Conservation (phyloP, 92 coral and sea anemone species). For the Phenganax stokvisi region DNA sequence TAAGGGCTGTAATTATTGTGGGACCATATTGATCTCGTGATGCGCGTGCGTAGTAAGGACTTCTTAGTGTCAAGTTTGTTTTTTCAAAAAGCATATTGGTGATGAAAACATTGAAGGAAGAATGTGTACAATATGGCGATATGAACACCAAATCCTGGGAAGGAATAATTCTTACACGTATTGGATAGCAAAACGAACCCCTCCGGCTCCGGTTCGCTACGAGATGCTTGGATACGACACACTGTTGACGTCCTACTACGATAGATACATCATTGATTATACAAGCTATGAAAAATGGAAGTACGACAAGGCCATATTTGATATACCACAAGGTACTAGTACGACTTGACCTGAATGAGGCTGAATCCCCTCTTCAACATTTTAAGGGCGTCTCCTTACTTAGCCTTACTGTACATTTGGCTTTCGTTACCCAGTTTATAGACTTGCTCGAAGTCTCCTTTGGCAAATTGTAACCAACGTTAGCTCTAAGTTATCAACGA, state of each 20-base stretch:
- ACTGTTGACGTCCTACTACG: slow-evolving; percentile 74
- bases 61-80: neutral
- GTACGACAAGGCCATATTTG: slow-evolving; percentile 64
- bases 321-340: slow-evolving; percentile 69
- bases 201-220: slow-evolving; percentile 77
- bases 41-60: too few species aligned
- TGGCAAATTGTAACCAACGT: too few species aligned
- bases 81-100: neutral
- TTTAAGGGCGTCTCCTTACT: too few species aligned
- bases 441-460: too few species aligned
- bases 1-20: too few species aligned
- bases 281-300: slow-evolving; percentile 72
- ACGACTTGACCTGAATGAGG: too few species aligned
- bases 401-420: too few species aligned
- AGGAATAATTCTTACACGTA: slow-evolving; percentile 74
- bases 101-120: neutral
- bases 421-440: too few species aligned
- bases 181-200: slow-evolving; percentile 66
- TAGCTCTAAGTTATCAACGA: too few species aligned
- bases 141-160: slow-evolving; percentile 46
- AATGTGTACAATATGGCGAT: slow-evolving; percentile 52
- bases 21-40: too few species aligned
- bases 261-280: slow-evolving; percentile 82
- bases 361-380: too few species aligned
- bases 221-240: slow-evolving; percentile 86